Percentiles rank a stretch among this genome's conserved stretches.
phyloP scores from a whole-genome alignment of 2,797 vertebrate species.

The Xenops minutus region DNA sequence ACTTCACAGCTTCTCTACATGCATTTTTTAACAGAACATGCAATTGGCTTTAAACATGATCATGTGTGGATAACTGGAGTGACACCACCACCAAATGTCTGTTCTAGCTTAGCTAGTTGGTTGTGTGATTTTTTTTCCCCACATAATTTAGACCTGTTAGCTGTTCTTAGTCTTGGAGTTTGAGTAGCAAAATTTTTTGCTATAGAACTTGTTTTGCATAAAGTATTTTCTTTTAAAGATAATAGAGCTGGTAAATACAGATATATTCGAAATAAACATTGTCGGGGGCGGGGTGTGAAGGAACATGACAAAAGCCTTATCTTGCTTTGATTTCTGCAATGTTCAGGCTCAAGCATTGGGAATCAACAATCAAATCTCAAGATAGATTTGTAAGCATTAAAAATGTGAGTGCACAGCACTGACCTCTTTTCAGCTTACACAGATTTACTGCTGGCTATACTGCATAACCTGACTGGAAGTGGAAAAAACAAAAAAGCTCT shows the following conservation, averaged over 20 bases:
- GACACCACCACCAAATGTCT: neutral
- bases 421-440: neutral
- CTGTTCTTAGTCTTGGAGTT: neutral
- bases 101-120: neutral
- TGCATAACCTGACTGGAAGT: neutral
- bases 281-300: fast-evolving
- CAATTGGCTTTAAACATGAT: neutral
- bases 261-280: neutral
- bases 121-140: neutral
- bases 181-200: neutral
- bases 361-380: neutral
- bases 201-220: neutral
- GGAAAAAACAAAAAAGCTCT: neutral
- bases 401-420: neutral
- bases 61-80: neutral
- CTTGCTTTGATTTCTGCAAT: neutral
- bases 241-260: neutral
- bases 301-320: neutral
- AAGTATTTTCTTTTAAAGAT: neutral
- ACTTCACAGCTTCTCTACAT: neutral
- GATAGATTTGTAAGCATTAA: neutral
- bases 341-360: neutral
- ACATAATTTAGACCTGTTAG: neutral
- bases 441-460: neutral
- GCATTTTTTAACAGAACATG: neutral